Base-by-base conservation (phyloP, 2,888 invertebrate genomes). In the Andrena haemorrhoa region DNA sequence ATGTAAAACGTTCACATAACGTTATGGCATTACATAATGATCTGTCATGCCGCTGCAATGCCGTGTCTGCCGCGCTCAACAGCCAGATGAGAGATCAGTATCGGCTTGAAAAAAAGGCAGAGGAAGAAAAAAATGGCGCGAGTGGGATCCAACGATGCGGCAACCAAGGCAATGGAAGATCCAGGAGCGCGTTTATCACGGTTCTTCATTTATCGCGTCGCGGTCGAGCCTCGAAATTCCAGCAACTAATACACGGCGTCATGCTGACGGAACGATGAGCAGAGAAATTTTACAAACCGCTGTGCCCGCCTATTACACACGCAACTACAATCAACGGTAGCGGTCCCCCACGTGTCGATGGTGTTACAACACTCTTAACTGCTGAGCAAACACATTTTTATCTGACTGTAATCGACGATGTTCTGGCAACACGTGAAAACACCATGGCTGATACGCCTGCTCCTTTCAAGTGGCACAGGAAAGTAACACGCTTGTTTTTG, bases 21-120 rank as follows among this genome's bases (percentile, higher is more conserved):
- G 86, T 89, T 90, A 90, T 86, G 88, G 86, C 89, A 85, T 92
- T 92, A 90, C 92, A 90, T 91, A 92, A 91, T 87, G 87, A 87
- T 82, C 86, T 64, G 83, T 87, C 86, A 88, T 85, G 78, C 84
- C 75, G 56, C 80, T 85, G 88, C 88, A 84, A 75, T 78, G 84
- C 80, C 75, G 81, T 63, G 79, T 82, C 75, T 74, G 75, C 77
- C 66, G 77, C 77, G 76, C 79, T 76, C 81, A 77, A 35, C 71
- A 63, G 66, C 60, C 75, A 79, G 69, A 64, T 76, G 82, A 82
- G 84, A 83, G 83, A 83, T 84, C 73, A 76, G 81, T 51, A 79
- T 70, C 69, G 75, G 35, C 75, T 70, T 70, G 75, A 78, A 81
- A 41, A 31, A 83, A 77, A 82, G 60, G 29, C 56, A 41, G 16